A percentile compares a stretch with the other conserved stretches of the same genome.
Evolutionary conservation across 2,888 invertebrate genomes (phyloP).

Genomic region (Thera britannica): DNA sequence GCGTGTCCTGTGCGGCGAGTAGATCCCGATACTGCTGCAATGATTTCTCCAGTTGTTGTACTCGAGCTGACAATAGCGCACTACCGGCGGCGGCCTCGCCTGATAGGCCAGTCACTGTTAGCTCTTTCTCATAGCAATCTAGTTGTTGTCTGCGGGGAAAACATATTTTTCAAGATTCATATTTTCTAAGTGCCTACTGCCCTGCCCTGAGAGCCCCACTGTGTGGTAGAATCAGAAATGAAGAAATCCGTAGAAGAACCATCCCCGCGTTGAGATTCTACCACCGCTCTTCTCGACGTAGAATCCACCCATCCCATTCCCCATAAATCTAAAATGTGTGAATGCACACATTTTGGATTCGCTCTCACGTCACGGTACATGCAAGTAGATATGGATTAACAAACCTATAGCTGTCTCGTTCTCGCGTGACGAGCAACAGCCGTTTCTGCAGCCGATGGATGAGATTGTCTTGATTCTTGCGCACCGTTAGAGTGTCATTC

Average conservation of each 20-base stretch:
- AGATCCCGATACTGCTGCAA: constrained; percentile 90
- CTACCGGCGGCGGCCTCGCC: constrained; percentile 70
- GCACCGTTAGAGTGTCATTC: constrained; percentile 84
- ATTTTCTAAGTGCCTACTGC: too few relatives aligned
- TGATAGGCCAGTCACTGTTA: constrained; percentile 81
- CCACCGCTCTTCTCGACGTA: too few relatives aligned
- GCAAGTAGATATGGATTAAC: background rate
- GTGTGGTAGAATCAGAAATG: too few relatives aligned
- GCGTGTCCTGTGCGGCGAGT: constrained; percentile 87
- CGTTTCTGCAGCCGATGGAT: constrained; percentile 90
- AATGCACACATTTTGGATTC: too few relatives aligned
- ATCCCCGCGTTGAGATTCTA: too few relatives aligned
- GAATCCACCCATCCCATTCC: too few relatives aligned
- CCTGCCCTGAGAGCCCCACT: too few relatives aligned
- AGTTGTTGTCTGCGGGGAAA: constrained; percentile 15
- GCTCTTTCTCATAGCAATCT: constrained; percentile 90
- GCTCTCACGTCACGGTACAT: background rate
- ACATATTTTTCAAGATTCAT: too few relatives aligned
- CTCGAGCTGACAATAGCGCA: constrained; percentile 84
- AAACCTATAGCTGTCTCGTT: constrained; percentile 91
- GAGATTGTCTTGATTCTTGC: constrained; percentile 88
- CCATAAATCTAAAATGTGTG: too few relatives aligned
- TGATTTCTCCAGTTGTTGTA: constrained; percentile 89
- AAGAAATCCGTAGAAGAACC: too few relatives aligned
- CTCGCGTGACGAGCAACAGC: constrained; percentile 86